These are phyloP conservation scores for Luperina nickerlii DNA, from an alignment of 2,888 invertebrate genomes.

Conservation along the genomic window DNA sequence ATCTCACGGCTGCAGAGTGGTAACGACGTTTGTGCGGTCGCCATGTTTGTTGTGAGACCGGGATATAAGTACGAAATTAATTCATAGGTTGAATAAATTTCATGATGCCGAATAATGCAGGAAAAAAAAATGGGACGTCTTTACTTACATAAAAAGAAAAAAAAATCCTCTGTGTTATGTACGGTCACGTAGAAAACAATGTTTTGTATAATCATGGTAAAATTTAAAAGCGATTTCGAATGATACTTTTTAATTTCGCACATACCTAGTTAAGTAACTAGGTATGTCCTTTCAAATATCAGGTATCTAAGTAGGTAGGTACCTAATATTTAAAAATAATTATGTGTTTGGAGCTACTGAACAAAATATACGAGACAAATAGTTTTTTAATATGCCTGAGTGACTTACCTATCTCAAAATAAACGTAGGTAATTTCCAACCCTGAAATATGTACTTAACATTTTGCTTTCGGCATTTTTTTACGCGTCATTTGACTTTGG, in stretches of 20 bases:
- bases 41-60: slow-evolving; percentile 37
- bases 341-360: background rate
- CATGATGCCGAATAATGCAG: background rate
- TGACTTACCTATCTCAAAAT: slow-evolving; percentile 8
- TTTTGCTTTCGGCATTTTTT: slow-evolving; percentile 48
- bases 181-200: too few relatives aligned
- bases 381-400: background rate
- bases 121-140: too few relatives aligned
- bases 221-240: background rate
- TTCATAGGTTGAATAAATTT: background rate
- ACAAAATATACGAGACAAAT: slow-evolving; percentile 6
- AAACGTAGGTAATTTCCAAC: slow-evolving; percentile 23
- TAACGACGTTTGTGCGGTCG: slow-evolving; percentile 57
- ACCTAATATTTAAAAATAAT: background rate
- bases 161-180: background rate
- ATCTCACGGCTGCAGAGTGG: slow-evolving; percentile 68
- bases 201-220: background rate
- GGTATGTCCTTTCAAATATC: too few relatives aligned
- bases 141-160: too few relatives aligned
- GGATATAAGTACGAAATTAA: slow-evolving; percentile 5
- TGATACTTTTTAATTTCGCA: background rate
- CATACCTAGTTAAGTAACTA: background rate
- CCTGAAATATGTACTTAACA: slow-evolving; percentile 48
- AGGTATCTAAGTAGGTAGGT: too few relatives aligned
- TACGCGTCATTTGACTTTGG: slow-evolving; percentile 53